These are phyloP conservation scores for Phyllostomus discolor DNA, from an alignment of 2,113 vertebrate genomes.

Conservation along the genomic window DNA sequence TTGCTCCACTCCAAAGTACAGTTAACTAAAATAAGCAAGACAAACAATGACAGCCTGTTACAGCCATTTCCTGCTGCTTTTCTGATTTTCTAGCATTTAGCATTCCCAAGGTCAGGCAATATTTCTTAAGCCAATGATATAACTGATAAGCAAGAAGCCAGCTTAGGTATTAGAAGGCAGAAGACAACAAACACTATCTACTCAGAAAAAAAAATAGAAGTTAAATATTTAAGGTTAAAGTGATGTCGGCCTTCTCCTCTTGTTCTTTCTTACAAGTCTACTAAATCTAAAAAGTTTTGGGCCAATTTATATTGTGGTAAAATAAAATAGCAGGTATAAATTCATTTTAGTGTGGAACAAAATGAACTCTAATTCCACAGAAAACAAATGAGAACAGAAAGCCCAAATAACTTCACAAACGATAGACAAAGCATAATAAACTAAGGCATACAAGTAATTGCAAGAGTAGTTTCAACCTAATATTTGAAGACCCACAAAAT, in stretches of 20 bases:
- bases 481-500: background rate
- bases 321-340: background rate
- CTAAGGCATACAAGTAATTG: background rate
- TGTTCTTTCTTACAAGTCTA: background rate
- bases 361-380: slow-evolving; percentile 2
- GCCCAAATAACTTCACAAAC: background rate
- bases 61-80: background rate
- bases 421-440: background rate
- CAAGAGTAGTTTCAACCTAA: background rate
- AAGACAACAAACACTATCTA: background rate
- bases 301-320: background rate
- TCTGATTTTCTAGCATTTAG: background rate
- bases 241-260: background rate
- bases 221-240: background rate
- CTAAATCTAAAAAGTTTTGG: background rate
- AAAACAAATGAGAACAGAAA: background rate
- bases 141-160: background rate
- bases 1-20: background rate
- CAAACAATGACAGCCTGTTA: background rate
- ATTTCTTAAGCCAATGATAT: background rate
- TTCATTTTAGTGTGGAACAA: background rate
- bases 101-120: background rate
- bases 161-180: background rate
- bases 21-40: background rate
- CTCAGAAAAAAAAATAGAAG: background rate